These are phyloP conservation scores for Gonioctena quinquepunctata DNA, from an alignment of 1,140 invertebrate species.

Conservation along the genomic window DNA sequence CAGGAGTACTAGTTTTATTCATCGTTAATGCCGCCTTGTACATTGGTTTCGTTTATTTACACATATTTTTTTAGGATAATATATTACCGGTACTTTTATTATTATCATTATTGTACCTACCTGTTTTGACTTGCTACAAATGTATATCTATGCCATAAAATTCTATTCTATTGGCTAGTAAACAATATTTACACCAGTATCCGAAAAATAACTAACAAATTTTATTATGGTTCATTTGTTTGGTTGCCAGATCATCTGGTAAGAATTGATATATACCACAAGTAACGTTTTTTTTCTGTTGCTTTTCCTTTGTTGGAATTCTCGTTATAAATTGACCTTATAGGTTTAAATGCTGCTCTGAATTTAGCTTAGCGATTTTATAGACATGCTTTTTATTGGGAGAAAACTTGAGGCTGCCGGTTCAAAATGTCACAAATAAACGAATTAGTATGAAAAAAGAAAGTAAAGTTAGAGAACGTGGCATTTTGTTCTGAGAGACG, in stretches of 20 bases:
- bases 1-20: no score
- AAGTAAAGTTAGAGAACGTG: neutral
- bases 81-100: no score
- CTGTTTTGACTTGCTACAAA: no score
- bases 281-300: neutral
- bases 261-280: neutral
- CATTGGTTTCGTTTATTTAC: no score
- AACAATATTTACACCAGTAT: no score
- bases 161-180: no score
- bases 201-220: no score
- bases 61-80: no score
- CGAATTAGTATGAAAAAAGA: neutral
- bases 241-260: neutral
- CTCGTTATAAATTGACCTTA: neutral
- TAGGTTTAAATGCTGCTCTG: neutral
- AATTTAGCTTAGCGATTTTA: neutral
- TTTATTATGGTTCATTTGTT: no score
- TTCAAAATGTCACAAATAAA: neutral
- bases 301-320: neutral
- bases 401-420: neutral
- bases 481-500: neutral
- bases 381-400: neutral
- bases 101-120: no score
- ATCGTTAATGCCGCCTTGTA: no score
- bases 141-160: no score